Base-by-base conservation (phyloP, 2,797 vertebrate genomes). In the Acestrorhynchus altus region DNA sequence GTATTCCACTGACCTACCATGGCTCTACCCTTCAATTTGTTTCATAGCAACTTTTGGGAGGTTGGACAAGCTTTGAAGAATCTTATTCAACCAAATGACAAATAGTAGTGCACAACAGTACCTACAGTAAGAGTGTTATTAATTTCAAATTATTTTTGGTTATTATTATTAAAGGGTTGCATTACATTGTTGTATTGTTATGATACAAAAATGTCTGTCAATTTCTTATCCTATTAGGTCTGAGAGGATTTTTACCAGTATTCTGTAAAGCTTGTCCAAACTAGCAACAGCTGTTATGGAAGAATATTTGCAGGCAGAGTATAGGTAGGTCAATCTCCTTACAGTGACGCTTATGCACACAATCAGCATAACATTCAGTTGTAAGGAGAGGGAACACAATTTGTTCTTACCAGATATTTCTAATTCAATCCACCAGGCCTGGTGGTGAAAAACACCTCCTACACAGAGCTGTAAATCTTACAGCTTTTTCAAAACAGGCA, bases 381-480 rank as follows among this genome's bases (percentile, higher is more conserved):
- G 82, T 85, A 86, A 88, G 86, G 86, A 90, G 84, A 84, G 80
- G 82, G 81, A 89, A 60, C 15, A 85, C 79, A 85, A 59, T 44
- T 71, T 78, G 47, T 75, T 65, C 57, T 78, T n/a, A 46, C 18
- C 54, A 64, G 70, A 66, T 67, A 20, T 59, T 78, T 73, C 24
- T 51, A 78, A 73, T 65, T 51, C 26, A 4, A 67, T 67, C 59
- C 54, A 72, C 40, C 46, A 22, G 61, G 49, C 61, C 64, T 73
- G 54, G 26, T 61, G 28, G 16, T 73, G 63, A 46, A 49, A 39
- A 61, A 64, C 42, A 52, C 31, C 63, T 44, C 80, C 60, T 28
- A 75, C 44, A 71, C 20, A 72, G 76, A 28, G 61, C 77, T 74
- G 77, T 52, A 42, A 74, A 76, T 42, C 70, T 64, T 42, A 60